Conservation (phyloP, 2,113 vertebrate species). For the Stomatorhinus ivindoensis region DNA sequence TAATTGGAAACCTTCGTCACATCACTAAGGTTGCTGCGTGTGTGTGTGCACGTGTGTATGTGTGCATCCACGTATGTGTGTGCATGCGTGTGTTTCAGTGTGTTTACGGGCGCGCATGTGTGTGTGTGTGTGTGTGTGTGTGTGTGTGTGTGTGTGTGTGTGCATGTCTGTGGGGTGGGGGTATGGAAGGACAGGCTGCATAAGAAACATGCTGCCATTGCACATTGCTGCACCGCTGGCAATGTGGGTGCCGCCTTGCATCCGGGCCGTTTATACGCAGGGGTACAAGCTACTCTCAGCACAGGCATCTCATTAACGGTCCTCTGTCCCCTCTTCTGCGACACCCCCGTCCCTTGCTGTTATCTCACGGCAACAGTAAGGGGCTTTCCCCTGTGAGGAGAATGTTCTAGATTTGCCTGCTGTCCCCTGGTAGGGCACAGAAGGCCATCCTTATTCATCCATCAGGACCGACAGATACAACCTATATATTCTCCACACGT, state of each 20-base stretch:
- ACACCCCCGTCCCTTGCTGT: conserved; percentile 31
- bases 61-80: not conserved
- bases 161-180: not conserved
- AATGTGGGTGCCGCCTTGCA: not conserved
- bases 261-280: not conserved
- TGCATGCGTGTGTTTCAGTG: not conserved
- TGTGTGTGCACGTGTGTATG: not conserved
- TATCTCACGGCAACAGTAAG: conserved; percentile 17
- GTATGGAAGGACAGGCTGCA: not conserved
- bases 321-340: conserved; percentile 15
- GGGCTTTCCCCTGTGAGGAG: not conserved
- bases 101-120: not conserved
- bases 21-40: not conserved
- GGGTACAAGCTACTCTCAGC: conserved; percentile 11
- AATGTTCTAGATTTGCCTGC: conserved; percentile 7
- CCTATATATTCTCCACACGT: not conserved
- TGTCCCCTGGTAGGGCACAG: conserved; percentile 16
- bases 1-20: conserved; percentile 32
- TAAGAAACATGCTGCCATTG: conserved; percentile 41
- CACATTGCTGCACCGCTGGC: conserved; percentile 17
- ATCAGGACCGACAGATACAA: not conserved
- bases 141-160: not conserved
- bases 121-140: not conserved
- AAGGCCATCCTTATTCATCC: not conserved
- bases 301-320: conserved; percentile 28